Percentiles rank a stretch among this genome's conserved stretches.
Conservation (phyloP, 2,797 vertebrate genomes). For the Hydrophis major region DNA sequence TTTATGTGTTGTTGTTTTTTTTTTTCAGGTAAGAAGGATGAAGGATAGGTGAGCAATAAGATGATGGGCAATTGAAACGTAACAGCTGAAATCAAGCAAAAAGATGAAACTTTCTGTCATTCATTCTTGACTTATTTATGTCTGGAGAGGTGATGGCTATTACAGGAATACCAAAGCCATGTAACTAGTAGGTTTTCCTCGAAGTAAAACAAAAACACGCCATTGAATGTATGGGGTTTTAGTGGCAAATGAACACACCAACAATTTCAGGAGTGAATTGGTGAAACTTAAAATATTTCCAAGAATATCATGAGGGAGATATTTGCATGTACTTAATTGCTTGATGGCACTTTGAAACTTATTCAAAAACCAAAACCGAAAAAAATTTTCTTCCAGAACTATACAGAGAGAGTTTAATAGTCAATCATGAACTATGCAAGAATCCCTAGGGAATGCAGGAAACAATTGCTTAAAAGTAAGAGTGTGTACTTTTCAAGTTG, state of each 20-base stretch:
- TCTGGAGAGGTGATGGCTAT: not conserved
- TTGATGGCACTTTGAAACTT: constrained; percentile 59
- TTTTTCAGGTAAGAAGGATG: not conserved
- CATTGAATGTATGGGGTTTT: not conserved
- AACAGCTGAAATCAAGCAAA: not conserved
- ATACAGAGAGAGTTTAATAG: constrained; percentile 49
- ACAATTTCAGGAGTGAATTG: not conserved
- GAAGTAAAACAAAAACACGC: not conserved
- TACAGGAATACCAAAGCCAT: not conserved
- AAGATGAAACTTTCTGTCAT: not conserved
- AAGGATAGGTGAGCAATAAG: not conserved
- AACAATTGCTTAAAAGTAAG: constrained; percentile 51
- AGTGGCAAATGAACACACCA: not conserved
- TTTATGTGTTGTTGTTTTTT: not conserved
- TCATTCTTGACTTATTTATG: not conserved
- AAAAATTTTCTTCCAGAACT: constrained; percentile 65
- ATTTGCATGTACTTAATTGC: constrained; percentile 67
- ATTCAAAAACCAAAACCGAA: constrained; percentile 63
- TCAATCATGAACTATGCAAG: constrained; percentile 48
- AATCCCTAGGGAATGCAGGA: constrained; percentile 42
- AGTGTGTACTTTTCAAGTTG: constrained; percentile 46
- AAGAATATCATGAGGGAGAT: constrained; percentile 31
- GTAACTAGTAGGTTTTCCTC: not conserved
- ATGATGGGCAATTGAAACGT: not conserved
- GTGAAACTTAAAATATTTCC: not conserved